phyloP scores from a whole-genome alignment of 2,113 vertebrate genomes.

The Micronycteris hirsuta region DNA sequence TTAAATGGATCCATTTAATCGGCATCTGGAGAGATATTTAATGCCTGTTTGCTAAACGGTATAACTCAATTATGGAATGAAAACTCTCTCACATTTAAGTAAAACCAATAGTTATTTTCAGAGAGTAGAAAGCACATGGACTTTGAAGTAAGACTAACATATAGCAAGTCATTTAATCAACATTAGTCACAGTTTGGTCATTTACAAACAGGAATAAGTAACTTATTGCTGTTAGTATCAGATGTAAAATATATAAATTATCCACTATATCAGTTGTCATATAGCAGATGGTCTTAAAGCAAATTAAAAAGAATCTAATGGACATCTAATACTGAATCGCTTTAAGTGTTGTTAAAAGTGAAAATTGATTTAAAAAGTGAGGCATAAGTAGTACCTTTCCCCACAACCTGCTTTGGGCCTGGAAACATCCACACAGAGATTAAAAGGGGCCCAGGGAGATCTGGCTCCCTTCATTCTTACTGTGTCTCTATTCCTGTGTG shows the following conservation, averaged over 20 bases:
- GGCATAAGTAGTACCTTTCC: background rate
- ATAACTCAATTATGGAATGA: background rate
- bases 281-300: background rate
- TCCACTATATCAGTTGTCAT: background rate
- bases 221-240: background rate
- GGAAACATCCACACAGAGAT: background rate
- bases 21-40: conserved; percentile 12
- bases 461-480: background rate
- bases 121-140: background rate
- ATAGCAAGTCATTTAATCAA: background rate
- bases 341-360: background rate
- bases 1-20: conserved; percentile 22
- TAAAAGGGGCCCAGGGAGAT: background rate
- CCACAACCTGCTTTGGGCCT: background rate
- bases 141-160: background rate
- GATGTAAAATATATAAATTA: background rate
- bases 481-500: background rate
- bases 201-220: background rate
- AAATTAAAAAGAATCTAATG: background rate
- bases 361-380: background rate
- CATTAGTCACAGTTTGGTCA: background rate
- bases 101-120: background rate
- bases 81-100: background rate
- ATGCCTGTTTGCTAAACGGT: background rate
- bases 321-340: background rate